A percentile compares a stretch with the other conserved stretches of the same genome.
Conservation (phyloP, 2,888 invertebrate species). For the Slavum lentiscoides region DNA sequence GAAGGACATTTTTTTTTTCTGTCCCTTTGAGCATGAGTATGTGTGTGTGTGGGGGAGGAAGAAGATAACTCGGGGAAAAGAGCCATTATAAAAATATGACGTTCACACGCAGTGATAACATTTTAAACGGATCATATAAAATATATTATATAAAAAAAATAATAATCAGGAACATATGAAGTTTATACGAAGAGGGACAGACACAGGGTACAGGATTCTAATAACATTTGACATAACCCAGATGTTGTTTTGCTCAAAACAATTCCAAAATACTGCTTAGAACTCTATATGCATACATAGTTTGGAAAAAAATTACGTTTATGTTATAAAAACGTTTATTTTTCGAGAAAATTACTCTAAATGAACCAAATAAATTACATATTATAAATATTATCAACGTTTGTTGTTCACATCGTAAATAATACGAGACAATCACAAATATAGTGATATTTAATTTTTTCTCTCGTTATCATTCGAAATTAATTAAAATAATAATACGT, state of each 20-base stretch:
- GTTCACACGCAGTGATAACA: not conserved
- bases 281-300: not conserved
- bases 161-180: not conserved
- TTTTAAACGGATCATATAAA: conserved; percentile 13
- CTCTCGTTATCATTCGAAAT: no score
- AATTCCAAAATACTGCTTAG: not conserved
- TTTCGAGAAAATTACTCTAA: no score
- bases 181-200: not conserved
- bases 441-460: no score
- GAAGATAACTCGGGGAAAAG: conserved; percentile 7
- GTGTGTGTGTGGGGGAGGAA: not conserved
- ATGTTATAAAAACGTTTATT: no score
- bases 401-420: no score
- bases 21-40: not conserved
- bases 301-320: no score
- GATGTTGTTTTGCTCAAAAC: not conserved
- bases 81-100: conserved; percentile 47
- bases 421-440: no score
- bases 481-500: no score
- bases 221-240: not conserved
- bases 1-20: conserved; percentile 39
- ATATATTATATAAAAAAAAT: conserved; percentile 13
- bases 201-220: not conserved
- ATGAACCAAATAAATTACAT: no score
- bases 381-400: no score